phyloP scores from a whole-genome alignment of 2,797 vertebrate species.

The Halcyon leucocephala region DNA sequence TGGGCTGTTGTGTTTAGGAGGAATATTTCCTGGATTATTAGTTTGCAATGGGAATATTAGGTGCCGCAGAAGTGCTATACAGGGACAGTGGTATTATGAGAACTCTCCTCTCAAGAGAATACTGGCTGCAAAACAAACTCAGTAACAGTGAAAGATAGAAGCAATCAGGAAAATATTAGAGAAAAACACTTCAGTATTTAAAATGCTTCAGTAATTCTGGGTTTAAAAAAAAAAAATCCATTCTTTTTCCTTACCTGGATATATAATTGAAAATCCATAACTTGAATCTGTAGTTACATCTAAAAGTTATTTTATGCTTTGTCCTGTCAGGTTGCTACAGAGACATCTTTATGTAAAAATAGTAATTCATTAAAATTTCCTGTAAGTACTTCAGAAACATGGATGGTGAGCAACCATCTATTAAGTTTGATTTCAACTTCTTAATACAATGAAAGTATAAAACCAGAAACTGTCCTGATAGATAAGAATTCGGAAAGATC shows the following conservation, averaged over 20 bases:
- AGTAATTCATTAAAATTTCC: not conserved
- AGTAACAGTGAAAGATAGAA: not conserved
- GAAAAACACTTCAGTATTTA: not conserved
- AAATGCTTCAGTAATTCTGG: not conserved
- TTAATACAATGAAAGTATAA: not conserved
- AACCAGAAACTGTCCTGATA: not conserved
- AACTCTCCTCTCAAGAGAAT: not conserved
- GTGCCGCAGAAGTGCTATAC: not conserved
- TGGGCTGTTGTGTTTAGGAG: not conserved
- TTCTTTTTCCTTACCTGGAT: not conserved
- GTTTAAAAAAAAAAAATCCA: not conserved
- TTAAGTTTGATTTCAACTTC: not conserved
- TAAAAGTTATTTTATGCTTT: not conserved
- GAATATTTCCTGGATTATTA: not conserved
- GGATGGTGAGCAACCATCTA: not conserved
- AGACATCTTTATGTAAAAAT: not conserved
- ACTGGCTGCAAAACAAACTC: not conserved
- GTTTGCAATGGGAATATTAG: not conserved
- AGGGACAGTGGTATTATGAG: not conserved
- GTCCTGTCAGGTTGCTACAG: fast-evolving
- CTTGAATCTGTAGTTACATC: not conserved
- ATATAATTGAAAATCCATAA: not conserved
- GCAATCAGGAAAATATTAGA: not conserved
- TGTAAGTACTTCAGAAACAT: not conserved
- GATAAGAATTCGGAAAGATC: not conserved